Evolutionary conservation across 2,888 invertebrate species (phyloP).

Genomic region (Lagria hirta): DNA sequence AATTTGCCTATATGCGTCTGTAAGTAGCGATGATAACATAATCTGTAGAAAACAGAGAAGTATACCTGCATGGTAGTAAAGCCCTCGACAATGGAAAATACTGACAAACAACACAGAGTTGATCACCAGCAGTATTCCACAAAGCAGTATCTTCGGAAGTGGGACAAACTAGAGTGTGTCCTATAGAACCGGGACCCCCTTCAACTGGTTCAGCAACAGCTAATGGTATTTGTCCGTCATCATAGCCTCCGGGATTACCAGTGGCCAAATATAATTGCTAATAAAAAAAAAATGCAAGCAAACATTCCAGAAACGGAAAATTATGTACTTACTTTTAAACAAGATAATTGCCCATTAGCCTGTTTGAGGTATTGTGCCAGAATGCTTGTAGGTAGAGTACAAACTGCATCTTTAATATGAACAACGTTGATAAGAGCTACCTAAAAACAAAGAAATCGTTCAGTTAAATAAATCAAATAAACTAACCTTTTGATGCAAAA

Average conservation of each 20-base stretch:
- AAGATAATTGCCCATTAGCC: slow-evolving; percentile 78
- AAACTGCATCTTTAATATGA: slow-evolving; percentile 79
- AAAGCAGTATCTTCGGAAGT: slow-evolving; percentile 55
- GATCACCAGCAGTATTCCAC: slow-evolving; percentile 61
- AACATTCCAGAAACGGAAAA: slow-evolving; percentile 2
- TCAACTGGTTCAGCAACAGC: slow-evolving; percentile 60
- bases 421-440: slow-evolving; percentile 80
- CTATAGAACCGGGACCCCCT: slow-evolving; percentile 50
- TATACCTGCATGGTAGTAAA: slow-evolving; percentile 70
- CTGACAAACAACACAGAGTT: slow-evolving; percentile 81
- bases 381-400: slow-evolving; percentile 77
- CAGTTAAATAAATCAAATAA: slow-evolving; percentile 2
- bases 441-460: slow-evolving; percentile 58
- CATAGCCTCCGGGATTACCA: slow-evolving; percentile 63
- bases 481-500: too few species aligned
- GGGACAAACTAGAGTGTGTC: slow-evolving; percentile 48
- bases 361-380: slow-evolving; percentile 85
- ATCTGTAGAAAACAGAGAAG: neutral
- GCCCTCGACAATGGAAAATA: slow-evolving; percentile 75
- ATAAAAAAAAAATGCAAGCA: slow-evolving; percentile 1
- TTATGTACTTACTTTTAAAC: slow-evolving; percentile 68
- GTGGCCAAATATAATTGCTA: slow-evolving; percentile 78
- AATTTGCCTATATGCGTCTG: too few species aligned
- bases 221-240: slow-evolving; percentile 56
- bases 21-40: too few species aligned